Evolutionary conservation across 2,797 vertebrate genomes (phyloP), one percentile per base, ranked within the genome.

Genomic region (Sebastes nivosus): DNA sequence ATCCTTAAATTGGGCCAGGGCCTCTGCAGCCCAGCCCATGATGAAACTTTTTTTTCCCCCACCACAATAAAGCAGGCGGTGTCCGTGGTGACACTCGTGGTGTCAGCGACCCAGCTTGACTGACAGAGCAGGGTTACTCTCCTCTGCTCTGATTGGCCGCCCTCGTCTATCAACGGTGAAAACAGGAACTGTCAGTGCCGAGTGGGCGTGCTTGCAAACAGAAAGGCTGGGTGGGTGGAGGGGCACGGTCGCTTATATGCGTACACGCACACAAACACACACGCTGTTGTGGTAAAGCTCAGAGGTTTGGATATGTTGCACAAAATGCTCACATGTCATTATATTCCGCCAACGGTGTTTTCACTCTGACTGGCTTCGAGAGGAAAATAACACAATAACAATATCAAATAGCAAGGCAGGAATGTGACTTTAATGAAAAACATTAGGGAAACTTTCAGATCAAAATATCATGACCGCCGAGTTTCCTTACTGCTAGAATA

Each of bases 101-200:
- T 93, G 89, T 90, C 83, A 93, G 84, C 80, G 24, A 88, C 89
- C 80, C 89, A 76, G 86, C 86, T 82, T 89, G 87, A 91, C 88
- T 93, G 88, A 91, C 78, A 76, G 84, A 84, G 90, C 75, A 63
- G 81, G 63, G 92, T 95, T 90, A 91, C 85, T 93, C 63, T 87
- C 61, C 87, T 79, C 69, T 66, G 74, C 84, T 91, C 84, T 92
- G 91, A 96, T 95, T 95, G 95, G 95, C 90, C 93, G 83, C 52
- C 64, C 72, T 58, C 50, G 87, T 80, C 88, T 90, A 90, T 94
- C 91, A 93, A 90, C 86, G 89, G 91, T 87, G 94, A 96, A 96
- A 96, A 96, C 96, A 96, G 95, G 96, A 96, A 96, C 95, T 90
- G 88, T 87, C 85, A 92, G 79, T 89, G 87, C 86, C 46, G 92